Evolutionary conservation across 2,888 invertebrate species (phyloP).

Genomic region (Catonia carolina): DNA sequence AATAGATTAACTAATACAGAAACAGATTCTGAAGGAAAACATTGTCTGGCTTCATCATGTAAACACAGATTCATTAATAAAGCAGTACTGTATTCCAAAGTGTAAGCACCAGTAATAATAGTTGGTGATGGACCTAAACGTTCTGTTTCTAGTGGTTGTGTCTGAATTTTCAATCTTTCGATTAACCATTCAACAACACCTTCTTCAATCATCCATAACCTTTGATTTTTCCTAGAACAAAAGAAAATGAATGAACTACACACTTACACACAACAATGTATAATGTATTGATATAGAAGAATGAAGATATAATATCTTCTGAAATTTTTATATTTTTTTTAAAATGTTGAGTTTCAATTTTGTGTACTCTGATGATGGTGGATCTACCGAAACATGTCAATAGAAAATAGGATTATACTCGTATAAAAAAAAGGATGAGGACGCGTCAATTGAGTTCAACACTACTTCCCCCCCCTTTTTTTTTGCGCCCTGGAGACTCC

Average conservation of each 20-base stretch:
- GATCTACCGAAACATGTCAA: no score
- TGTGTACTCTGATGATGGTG: no score
- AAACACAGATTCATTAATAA: conserved; percentile 62
- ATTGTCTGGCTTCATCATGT: conserved; percentile 45
- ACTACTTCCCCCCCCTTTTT: no score
- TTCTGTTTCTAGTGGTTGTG: conserved; percentile 30
- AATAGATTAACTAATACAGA: conserved; percentile 44
- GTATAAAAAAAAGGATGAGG: no score
- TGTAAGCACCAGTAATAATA: conserved; percentile 44
- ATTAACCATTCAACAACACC: conserved; percentile 57
- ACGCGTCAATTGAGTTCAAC: no score
- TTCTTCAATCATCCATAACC: conserved; percentile 54
- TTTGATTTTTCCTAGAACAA: conserved; percentile 46
- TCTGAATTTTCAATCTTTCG: conserved; percentile 46
- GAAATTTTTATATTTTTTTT: no score
- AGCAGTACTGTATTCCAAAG: conserved; percentile 58
- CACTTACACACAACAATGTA: no score
- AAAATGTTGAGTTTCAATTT: no score
- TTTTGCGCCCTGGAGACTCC: no score
- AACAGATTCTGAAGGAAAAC: conserved; percentile 40
- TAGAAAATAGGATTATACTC: no score
- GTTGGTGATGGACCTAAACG: conserved; percentile 36
- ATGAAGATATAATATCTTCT: no score
- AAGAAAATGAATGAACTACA: background rate
- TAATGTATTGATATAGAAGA: no score